Conservation (phyloP, 2,113 vertebrate species). For the Paradisaea rubra region DNA sequence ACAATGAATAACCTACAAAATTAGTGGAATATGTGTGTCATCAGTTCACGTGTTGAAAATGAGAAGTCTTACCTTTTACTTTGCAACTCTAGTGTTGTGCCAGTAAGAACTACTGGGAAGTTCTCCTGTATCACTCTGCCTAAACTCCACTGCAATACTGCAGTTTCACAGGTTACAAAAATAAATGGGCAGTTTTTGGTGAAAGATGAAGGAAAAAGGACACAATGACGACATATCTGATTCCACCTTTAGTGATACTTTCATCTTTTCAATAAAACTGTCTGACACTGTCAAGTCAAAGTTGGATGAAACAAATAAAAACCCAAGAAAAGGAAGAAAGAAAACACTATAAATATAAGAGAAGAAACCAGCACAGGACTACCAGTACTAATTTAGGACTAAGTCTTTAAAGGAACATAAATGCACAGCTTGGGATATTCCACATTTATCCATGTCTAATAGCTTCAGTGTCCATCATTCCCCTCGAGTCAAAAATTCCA, state of each 20-base stretch:
- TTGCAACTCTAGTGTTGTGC: neutral
- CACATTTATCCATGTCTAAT: neutral
- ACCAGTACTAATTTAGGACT: neutral
- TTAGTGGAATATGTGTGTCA: neutral
- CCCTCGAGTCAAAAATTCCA: neutral
- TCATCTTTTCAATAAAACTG: neutral
- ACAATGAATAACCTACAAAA: neutral
- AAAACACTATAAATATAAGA: neutral
- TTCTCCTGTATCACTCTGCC: neutral
- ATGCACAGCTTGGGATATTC: neutral
- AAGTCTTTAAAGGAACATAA: neutral
- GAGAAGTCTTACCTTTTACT: neutral
- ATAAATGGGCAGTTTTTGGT: neutral
- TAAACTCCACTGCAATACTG: neutral
- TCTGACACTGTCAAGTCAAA: neutral
- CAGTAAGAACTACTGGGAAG: neutral
- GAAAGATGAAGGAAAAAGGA: neutral
- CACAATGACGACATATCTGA: neutral
- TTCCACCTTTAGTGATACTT: neutral
- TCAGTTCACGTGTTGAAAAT: neutral
- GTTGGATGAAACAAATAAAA: neutral
- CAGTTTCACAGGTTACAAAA: neutral
- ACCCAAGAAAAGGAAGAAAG: neutral
- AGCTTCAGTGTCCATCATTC: neutral
- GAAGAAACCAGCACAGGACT: neutral